These are phyloP conservation scores for Cheilinus undulatus DNA, from an alignment of 2,113 vertebrate genomes.

Conservation along the genomic window DNA sequence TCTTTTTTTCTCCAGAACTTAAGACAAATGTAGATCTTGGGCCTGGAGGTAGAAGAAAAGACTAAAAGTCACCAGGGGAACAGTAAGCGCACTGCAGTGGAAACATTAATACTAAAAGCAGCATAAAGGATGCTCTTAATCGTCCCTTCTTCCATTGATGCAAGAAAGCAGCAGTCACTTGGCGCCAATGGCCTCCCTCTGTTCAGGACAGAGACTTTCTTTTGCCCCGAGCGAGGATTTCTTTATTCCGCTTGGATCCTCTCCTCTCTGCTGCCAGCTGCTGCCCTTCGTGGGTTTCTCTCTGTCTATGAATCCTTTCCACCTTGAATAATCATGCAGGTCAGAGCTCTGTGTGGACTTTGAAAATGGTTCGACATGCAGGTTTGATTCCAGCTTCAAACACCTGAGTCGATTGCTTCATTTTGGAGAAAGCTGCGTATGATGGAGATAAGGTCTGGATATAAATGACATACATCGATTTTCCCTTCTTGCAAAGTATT, in stretches of 20 bases:
- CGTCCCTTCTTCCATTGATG: background rate
- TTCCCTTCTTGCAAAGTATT: slow-evolving; percentile 42
- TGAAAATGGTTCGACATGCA: slow-evolving; percentile 50
- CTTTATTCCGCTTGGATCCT: slow-evolving; percentile 67
- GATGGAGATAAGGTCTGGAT: slow-evolving; percentile 26
- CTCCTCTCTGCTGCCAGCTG: slow-evolving; percentile 51
- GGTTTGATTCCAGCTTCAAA: slow-evolving; percentile 48
- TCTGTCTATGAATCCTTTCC: slow-evolving; percentile 62
- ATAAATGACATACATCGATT: slow-evolving; percentile 66
- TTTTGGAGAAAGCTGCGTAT: slow-evolving; percentile 52
- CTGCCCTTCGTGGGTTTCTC: slow-evolving; percentile 64
- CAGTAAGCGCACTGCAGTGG: background rate
- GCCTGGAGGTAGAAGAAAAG: background rate
- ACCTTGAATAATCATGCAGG: slow-evolving; percentile 71
- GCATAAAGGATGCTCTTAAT: slow-evolving; percentile 31
- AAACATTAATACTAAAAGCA: slow-evolving; percentile 23
- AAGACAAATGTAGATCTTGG: background rate
- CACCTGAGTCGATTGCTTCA: slow-evolving; percentile 54
- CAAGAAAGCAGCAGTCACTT: slow-evolving; percentile 39
- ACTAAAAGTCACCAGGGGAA: background rate
- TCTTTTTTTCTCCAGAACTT: too few species aligned
- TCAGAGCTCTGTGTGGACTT: slow-evolving; percentile 52
- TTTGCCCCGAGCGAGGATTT: slow-evolving; percentile 47
- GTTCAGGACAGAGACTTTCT: slow-evolving; percentile 42
- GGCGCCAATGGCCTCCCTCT: slow-evolving; percentile 30